Evolutionary conservation across 2,113 vertebrate genomes (phyloP), one percentile per base, ranked within the genome.

Genomic region (Tor tambroides): DNA sequence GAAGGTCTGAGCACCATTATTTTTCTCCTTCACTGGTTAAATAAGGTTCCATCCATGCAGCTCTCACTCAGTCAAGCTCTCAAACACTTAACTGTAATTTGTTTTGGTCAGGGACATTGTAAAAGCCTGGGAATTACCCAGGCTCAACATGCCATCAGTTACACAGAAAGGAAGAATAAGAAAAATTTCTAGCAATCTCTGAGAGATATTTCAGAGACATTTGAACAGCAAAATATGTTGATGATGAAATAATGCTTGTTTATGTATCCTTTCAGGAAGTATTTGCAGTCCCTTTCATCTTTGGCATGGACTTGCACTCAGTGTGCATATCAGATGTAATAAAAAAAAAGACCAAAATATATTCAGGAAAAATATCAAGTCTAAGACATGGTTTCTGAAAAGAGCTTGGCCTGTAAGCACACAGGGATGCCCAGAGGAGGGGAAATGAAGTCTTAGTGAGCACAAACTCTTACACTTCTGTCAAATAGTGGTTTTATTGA

Each of bases 401-500:
- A 26, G 56, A 26, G 10, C 51, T 79, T 83, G 71, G 83, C 87
- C 46, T 10, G 61, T 81, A 67, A 28, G 38, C 41, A 3, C 46
- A n/a, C 21, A 26, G 26, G 65, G 51, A 49, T 80, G 54, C 81
- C 51, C 46, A 65, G 17, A 80, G 10, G 12, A 74, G 67, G 80
- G 85, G 65, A 65, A 85, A 65, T 87, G 23, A 67, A 88, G 83
- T 65, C 38, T 71, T 74, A 82, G 12, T 30, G 32, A 59, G 67
- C 59, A 23, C 43, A 85, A 46, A 51, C 35, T 71, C 71, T 54
- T 63, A 84, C 19, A 74, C 67, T 87, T 54, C 32, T 67, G 87
- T 86, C 87, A 74, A 84, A 84, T 74, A 71, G 88, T 32, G 71
- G 61, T 82, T 90, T 82, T 89, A 63, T 82, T 61, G 85, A 85